A percentile compares a stretch with the other conserved stretches of the same genome.
Conservation (phyloP, 2,113 vertebrate species). For the Ailurus styani region DNA sequence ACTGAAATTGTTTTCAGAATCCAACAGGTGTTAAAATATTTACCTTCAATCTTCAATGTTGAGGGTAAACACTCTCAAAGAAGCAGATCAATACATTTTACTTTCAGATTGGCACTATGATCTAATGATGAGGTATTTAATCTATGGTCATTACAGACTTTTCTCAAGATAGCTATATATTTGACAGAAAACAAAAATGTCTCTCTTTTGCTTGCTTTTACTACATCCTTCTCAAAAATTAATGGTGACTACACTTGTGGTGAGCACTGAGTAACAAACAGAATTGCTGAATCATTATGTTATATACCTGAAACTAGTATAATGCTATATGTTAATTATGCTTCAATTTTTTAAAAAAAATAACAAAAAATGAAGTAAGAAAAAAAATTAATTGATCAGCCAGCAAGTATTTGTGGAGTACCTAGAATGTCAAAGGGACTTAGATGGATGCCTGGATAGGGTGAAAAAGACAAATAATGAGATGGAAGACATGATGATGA, state of each 20-base stretch:
- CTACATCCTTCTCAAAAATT: neutral
- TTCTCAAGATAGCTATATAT: neutral
- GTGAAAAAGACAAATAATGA: neutral
- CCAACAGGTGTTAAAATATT: neutral
- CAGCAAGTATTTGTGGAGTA: neutral
- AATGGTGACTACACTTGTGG: neutral
- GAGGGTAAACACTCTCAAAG: neutral
- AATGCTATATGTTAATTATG: neutral
- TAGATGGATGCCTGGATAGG: neutral
- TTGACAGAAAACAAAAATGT: neutral
- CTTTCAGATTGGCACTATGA: neutral
- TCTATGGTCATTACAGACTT: neutral
- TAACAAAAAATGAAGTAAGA: neutral
- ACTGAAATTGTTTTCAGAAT: conserved; percentile 26
- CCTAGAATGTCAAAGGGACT: neutral
- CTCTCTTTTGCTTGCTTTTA: neutral
- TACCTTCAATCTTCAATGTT: neutral
- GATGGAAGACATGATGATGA: neutral
- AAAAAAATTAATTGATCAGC: neutral
- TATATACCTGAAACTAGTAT: neutral
- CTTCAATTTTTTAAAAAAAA: neutral
- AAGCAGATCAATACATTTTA: neutral
- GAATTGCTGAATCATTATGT: neutral
- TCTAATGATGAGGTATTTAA: neutral
- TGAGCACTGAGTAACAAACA: neutral